Evolutionary conservation across 2,797 vertebrate genomes (phyloP), one percentile per base, ranked within the genome.

Genomic region (Buphagus erythrorhynchus): DNA sequence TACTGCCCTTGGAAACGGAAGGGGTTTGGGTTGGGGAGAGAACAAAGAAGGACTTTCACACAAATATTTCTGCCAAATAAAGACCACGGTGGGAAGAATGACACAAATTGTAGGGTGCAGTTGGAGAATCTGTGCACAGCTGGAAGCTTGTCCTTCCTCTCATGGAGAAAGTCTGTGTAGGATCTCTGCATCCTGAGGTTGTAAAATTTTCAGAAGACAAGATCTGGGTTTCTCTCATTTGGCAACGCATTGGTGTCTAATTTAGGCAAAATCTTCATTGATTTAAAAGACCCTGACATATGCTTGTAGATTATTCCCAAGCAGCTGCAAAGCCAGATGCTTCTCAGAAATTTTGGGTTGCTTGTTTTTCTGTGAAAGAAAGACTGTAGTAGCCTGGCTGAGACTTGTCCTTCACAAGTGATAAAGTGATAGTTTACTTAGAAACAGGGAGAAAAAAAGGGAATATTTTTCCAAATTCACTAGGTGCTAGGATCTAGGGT

Each of bases 321-420:
- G 59, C 74, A 94, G 51, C 63, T 95, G 77, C 52, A 76, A 73
- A 85, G 65, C n/a, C 67, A 95, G 74, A 79, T 86, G 68, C 71
- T 63, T 42, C 8, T 76, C 68, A 89, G 48, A 59, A 91, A 77
- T 87, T 81, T 35, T 67, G 46, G 42, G 55, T 28, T 68, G 57
- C 36, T 76, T 58, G 35, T 58, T 33, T 36, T 79, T 52, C 59
- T 76, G 35, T 54, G 49, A 66, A 78, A 79, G 55, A 48, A 82
- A 59, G 51, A 51, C 59, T 43, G 51, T 14, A 9, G 73, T 18
- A 42, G 15, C 54, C 42, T 88, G 80, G 77, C 54, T 75, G 38
- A 73, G 55, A 67, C 43, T 82, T n/a, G 31, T 62, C 42, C 35
- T 77, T 68, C 49, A 43, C 9, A 33, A 82, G 26, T 1, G 4